Percentiles rank a stretch among this genome's conserved stretches.
phyloP scores from a whole-genome alignment of 2,113 vertebrate genomes.

The Zonotrichia leucophrys region DNA sequence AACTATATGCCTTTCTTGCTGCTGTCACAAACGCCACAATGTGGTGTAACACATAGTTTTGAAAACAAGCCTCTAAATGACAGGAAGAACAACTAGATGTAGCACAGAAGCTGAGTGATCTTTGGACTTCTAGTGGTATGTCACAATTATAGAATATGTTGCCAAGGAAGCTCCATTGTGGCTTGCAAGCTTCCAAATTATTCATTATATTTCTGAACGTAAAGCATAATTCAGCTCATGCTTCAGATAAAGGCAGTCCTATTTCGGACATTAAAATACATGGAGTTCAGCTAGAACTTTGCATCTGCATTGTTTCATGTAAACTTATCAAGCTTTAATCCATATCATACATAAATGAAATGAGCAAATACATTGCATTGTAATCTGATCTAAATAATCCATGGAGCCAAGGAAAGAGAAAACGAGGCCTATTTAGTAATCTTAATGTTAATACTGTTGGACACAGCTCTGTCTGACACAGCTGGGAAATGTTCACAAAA shows the following conservation, averaged over 20 bases:
- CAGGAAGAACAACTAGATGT: background rate
- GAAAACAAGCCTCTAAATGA: slow-evolving; percentile 4
- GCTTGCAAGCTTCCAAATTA: background rate
- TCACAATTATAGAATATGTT: background rate
- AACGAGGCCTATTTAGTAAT: background rate
- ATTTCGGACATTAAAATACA: background rate
- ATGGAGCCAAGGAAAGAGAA: background rate
- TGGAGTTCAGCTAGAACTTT: background rate
- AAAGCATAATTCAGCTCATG: background rate
- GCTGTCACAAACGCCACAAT: background rate
- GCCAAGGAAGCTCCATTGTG: background rate
- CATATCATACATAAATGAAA: background rate
- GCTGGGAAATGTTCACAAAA: background rate
- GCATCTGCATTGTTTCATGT: background rate
- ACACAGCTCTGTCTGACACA: background rate
- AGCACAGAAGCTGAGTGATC: background rate
- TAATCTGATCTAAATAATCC: background rate
- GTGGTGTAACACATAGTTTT: background rate
- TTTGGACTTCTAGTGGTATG: background rate
- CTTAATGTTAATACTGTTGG: background rate
- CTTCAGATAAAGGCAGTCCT: background rate
- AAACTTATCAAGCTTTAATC: background rate
- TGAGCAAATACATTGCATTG: background rate
- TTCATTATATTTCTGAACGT: background rate
- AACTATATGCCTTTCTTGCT: background rate